phyloP scores from a whole-genome alignment of 2,888 invertebrate genomes.

The Meteorus colon region DNA sequence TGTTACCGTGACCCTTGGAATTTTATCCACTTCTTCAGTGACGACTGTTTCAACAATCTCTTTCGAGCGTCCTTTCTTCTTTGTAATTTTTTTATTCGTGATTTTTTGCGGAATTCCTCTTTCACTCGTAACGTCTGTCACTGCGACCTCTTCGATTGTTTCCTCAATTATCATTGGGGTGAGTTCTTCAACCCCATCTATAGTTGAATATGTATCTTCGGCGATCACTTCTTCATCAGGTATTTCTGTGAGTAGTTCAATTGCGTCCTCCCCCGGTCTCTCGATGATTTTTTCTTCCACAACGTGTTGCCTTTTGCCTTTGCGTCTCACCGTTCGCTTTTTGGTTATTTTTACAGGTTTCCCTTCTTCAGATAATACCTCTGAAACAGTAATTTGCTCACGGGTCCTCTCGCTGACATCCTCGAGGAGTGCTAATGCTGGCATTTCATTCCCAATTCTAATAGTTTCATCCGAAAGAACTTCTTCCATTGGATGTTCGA shows the following conservation, averaged over 20 bases:
- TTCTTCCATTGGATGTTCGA: conserved; percentile 54
- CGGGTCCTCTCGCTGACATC: conserved; percentile 62
- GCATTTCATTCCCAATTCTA: conserved; percentile 35
- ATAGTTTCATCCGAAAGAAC: conserved; percentile 54
- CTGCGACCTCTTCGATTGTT: conserved; percentile 54
- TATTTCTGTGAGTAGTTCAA: conserved; percentile 67
- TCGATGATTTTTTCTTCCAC: conserved; percentile 53
- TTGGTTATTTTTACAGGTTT: conserved; percentile 63
- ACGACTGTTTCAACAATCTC: conserved; percentile 53
- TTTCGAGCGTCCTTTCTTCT: conserved; percentile 65
- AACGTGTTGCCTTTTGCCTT: conserved; percentile 53
- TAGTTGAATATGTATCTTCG: conserved; percentile 65
- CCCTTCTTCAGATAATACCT: conserved; percentile 62
- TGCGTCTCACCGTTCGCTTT: conserved; percentile 51
- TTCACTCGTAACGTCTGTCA: conserved; percentile 50
- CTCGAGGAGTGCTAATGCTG: background rate
- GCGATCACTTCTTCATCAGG: conserved; percentile 60
- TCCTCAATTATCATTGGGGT: conserved; percentile 63
- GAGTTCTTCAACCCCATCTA: conserved; percentile 62
- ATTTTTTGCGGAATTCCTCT: conserved; percentile 59
- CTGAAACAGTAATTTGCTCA: conserved; percentile 67
- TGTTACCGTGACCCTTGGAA: conserved; percentile 56
- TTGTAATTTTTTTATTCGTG: conserved; percentile 59
- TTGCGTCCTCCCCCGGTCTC: conserved; percentile 65
- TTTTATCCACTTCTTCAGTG: conserved; percentile 71